These are phyloP conservation scores for Lasioglossum marginatum DNA, from an alignment of 2,888 invertebrate genomes.

Conservation along the genomic window DNA sequence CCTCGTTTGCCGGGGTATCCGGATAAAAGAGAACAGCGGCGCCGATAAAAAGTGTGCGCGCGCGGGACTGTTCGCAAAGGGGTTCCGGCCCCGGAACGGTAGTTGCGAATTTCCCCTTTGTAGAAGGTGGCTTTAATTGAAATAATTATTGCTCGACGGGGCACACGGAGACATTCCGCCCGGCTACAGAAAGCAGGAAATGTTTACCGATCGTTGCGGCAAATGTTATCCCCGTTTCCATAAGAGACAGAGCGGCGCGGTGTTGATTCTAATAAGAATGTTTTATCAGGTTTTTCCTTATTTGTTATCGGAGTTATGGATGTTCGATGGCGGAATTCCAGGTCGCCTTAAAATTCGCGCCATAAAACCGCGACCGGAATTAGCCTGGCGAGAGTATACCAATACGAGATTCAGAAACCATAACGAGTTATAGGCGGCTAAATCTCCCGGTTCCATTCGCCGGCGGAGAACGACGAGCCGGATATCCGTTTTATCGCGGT, in stretches of 20 bases:
- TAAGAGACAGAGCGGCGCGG: background rate
- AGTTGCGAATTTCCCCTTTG: constrained; percentile 6
- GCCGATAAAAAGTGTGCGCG: constrained; percentile 14
- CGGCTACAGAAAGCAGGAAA: background rate
- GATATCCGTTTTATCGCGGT: constrained; percentile 51
- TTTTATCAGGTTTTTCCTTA: background rate
- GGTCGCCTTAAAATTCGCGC: background rate
- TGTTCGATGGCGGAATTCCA: background rate
- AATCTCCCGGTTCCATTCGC: constrained; percentile 25
- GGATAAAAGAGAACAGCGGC: constrained; percentile 23
- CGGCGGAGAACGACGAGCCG: constrained; percentile 8
- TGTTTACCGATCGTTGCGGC: background rate
- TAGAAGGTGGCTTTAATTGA: background rate
- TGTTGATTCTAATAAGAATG: background rate
- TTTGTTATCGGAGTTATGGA: background rate
- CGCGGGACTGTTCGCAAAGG: constrained; percentile 5
- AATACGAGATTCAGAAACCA: constrained; percentile 37
- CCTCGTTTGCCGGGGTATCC: background rate
- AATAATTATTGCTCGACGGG: constrained; percentile 5
- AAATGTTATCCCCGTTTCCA: background rate
- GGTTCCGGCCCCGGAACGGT: background rate
- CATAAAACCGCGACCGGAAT: constrained; percentile 23
- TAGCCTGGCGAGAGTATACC: background rate
- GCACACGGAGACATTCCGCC: background rate
- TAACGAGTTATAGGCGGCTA: constrained; percentile 37